Conservation (phyloP, 2,797 vertebrate species). For the Anguilla megastoma region DNA sequence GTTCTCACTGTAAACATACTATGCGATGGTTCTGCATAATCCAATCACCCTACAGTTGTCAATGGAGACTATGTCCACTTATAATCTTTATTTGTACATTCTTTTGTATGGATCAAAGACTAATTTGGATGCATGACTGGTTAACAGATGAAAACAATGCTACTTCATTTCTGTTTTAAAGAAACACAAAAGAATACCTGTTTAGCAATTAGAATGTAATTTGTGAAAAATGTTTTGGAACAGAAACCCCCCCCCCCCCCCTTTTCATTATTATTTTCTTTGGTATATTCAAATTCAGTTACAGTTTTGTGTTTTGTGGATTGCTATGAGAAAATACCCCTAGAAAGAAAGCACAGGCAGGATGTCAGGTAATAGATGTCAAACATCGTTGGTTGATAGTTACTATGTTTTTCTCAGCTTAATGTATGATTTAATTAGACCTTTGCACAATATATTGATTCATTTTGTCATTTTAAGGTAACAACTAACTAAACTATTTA, state of each 20-base stretch:
- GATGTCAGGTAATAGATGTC: neutral
- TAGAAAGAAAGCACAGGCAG: neutral
- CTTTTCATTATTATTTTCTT: neutral
- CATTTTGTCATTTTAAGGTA: neutral
- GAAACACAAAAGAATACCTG: neutral
- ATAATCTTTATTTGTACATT: neutral
- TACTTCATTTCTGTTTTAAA: neutral
- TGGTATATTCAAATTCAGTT: constrained; percentile 28
- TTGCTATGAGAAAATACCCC: constrained; percentile 14
- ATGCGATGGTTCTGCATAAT: neutral
- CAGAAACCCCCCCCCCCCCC: no score
- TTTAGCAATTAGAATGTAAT: neutral
- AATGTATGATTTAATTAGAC: neutral
- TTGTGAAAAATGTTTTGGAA: neutral
- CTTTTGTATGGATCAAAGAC: neutral
- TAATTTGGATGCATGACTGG: neutral
- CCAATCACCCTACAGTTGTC: neutral
- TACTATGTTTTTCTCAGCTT: neutral
- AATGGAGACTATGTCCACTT: neutral
- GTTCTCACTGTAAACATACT: neutral
- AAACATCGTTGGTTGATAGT: neutral
- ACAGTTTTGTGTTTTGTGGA: constrained; percentile 31
- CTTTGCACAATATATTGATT: neutral
- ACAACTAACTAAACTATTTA: neutral
- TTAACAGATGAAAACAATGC: neutral